Conservation (phyloP, 2,888 invertebrate genomes). For the Xestia xanthographa region DNA sequence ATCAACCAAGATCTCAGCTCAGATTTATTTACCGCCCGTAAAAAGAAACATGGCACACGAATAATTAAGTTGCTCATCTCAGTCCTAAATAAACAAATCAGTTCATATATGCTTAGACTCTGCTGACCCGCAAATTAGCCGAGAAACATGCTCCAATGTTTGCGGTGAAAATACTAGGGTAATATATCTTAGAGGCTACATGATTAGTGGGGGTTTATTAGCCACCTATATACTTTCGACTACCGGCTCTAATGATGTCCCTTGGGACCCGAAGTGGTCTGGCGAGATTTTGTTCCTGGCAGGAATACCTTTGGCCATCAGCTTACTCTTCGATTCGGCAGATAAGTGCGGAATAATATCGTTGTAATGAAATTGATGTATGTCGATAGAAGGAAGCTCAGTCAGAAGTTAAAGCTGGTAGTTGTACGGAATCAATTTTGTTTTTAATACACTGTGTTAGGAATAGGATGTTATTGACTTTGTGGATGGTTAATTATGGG, state of each 20-base stretch:
- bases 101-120: conserved; percentile 44
- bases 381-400: not conserved
- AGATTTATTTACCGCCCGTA: conserved; percentile 59
- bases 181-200: conserved; percentile 43
- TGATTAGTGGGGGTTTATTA: conserved; percentile 52
- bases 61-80: conserved; percentile 64
- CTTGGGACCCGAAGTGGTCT: conserved; percentile 13
- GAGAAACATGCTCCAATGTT: conserved; percentile 46
- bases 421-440: not conserved
- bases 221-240: conserved; percentile 15
- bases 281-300: conserved; percentile 27
- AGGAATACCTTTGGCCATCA: conserved; percentile 25
- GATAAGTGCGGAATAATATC: not conserved
- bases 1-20: conserved; percentile 20
- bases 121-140: conserved; percentile 59
- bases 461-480: too few species aligned
- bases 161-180: conserved; percentile 47
- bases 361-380: not conserved
- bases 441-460: not conserved
- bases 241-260: conserved; percentile 50
- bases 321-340: conserved; percentile 1
- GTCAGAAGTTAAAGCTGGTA: not conserved
- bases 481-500: too few species aligned
- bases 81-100: conserved; percentile 66
- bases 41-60: conserved; percentile 58